Conservation (phyloP, 1,140 invertebrate genomes). For the Choristoneura fumiferana region DNA sequence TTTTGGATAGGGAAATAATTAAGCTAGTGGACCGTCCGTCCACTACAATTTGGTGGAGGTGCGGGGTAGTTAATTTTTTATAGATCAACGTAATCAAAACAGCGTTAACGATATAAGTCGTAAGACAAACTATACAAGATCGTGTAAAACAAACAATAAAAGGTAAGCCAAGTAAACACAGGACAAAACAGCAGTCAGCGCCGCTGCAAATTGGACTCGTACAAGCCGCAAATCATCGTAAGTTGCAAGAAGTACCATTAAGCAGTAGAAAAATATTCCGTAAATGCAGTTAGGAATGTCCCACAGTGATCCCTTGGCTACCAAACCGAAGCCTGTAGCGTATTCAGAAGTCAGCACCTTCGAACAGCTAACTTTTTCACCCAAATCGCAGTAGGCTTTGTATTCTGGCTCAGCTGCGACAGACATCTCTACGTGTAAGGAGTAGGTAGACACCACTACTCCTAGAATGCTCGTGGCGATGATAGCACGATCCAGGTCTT, state of each 20-base stretch:
- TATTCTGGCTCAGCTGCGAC: constrained; percentile 84
- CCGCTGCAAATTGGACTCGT: constrained; percentile 78
- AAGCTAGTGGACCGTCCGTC: no score
- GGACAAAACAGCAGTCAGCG: constrained; percentile 80
- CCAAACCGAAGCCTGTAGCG: constrained; percentile 88
- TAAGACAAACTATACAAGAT: constrained; percentile 91
- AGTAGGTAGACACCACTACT: constrained; percentile 86
- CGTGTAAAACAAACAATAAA: constrained; percentile 84
- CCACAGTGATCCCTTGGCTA: constrained; percentile 79
- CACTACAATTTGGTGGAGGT: no score
- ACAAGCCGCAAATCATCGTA: constrained; percentile 73
- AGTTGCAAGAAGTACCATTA: constrained; percentile 81
- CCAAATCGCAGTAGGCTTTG: constrained; percentile 89
- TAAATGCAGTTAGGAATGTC: constrained; percentile 87
- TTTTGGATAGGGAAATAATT: no score
- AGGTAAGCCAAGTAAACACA: constrained; percentile 90
- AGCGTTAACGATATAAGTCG: constrained; percentile 87
- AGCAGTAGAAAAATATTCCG: constrained; percentile 84
- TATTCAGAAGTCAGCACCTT: constrained; percentile 89
- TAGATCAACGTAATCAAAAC: constrained; percentile 36
- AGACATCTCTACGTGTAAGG: constrained; percentile 85
- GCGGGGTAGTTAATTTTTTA: constrained; percentile 42
- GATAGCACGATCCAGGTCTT: constrained; percentile 40
- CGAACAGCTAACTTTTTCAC: constrained; percentile 87
- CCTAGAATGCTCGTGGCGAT: constrained; percentile 80